These are phyloP conservation scores for Rhopalosiphum maidis DNA, from an alignment of 1,140 invertebrate genomes.

Conservation along the genomic window DNA sequence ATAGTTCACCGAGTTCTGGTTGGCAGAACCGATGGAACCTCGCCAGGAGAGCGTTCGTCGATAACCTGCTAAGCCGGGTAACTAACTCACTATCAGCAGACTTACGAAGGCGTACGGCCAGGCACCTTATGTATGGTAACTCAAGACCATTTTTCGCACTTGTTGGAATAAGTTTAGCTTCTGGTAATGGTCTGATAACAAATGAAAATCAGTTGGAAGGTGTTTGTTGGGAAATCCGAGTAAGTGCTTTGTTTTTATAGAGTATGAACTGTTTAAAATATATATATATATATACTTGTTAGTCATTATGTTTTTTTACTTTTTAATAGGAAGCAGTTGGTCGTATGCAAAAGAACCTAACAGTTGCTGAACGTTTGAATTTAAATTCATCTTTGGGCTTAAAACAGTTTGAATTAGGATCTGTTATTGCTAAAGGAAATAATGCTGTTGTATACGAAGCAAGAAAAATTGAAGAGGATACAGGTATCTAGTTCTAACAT, in stretches of 20 bases:
- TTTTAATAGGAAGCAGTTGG: conserved; percentile 68
- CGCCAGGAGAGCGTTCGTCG: conserved; percentile 72
- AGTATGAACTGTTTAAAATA: not conserved
- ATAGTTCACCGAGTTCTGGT: conserved; percentile 14
- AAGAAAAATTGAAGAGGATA: conserved; percentile 58
- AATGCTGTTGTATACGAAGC: conserved; percentile 83
- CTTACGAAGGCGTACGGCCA: conserved; percentile 69
- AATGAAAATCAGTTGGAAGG: conserved; percentile 81
- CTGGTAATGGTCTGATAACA: conserved; percentile 76
- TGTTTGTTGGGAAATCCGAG: conserved; percentile 79
- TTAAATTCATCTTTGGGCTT: conserved; percentile 64
- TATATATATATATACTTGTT: not conserved
- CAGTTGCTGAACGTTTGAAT: conserved; percentile 66
- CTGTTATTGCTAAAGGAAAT: conserved; percentile 80
- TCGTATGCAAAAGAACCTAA: conserved; percentile 68
- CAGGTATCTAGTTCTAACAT: not conserved
- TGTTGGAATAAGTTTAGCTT: conserved; percentile 76
- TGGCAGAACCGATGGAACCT: conserved; percentile 59
- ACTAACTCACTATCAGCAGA: conserved; percentile 72
- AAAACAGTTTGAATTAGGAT: conserved; percentile 73
- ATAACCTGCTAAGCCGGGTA: conserved; percentile 74
- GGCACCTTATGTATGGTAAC: conserved; percentile 72
- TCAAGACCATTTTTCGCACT: conserved; percentile 77
- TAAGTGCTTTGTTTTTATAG: conserved; percentile 62
- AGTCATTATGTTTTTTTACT: not conserved